A percentile compares a stretch with the other conserved stretches of the same genome.
Conservation (phyloP, 2,797 vertebrate species). For the Brotula barbata region DNA sequence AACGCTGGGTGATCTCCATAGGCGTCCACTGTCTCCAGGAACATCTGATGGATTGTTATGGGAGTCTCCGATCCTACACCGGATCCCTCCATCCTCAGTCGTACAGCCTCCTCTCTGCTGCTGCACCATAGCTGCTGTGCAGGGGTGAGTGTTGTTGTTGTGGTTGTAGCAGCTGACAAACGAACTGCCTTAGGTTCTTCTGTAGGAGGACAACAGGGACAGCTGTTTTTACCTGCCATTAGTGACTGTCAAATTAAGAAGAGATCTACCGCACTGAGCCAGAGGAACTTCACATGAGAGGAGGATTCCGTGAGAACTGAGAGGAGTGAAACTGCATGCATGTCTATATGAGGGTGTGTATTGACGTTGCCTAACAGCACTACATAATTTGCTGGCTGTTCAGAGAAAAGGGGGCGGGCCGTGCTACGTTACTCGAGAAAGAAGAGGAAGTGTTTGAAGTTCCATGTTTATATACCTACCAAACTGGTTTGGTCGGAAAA, state of each 20-base stretch:
- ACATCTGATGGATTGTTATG: constrained; percentile 79
- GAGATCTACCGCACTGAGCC: background rate
- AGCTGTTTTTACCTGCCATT: constrained; percentile 27
- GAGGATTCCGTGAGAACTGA: background rate
- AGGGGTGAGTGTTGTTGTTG: constrained; percentile 50
- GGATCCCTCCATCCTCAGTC: constrained; percentile 72
- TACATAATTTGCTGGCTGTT: background rate
- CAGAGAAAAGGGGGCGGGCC: background rate
- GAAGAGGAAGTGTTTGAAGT: constrained; percentile 8
- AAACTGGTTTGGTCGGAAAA: constrained; percentile 3
- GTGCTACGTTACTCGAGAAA: constrained; percentile 19
- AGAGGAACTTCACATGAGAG: background rate
- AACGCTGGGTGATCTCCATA: constrained; percentile 70
- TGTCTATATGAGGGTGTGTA: constrained; percentile 13
- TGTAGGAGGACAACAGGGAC: constrained; percentile 35
- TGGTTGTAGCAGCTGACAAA: background rate
- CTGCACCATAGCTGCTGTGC: constrained; percentile 72
- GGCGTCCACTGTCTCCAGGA: constrained; percentile 68
- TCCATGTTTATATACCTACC: background rate
- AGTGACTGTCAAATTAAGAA: background rate
- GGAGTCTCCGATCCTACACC: constrained; percentile 71
- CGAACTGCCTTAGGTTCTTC: constrained; percentile 31
- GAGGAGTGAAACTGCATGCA: background rate
- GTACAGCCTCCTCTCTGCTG: constrained; percentile 67
- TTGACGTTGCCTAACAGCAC: background rate